These are phyloP conservation scores for Horisme vitalbata DNA, from an alignment of 2,888 invertebrate species.

Conservation along the genomic window DNA sequence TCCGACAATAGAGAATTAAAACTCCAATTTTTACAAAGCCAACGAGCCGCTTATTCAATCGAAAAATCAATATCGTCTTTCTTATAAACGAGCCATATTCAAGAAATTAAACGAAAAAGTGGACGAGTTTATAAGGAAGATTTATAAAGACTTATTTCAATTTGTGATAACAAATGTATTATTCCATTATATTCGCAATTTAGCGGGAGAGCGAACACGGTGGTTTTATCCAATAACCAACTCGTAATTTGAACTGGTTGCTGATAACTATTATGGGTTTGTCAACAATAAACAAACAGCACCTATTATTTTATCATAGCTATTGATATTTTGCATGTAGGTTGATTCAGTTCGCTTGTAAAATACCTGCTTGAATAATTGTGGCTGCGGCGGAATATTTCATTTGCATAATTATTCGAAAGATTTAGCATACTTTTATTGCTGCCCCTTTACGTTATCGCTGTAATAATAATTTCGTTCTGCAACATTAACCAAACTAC, in stretches of 20 bases:
- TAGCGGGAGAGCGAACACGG: slow-evolving; percentile 1
- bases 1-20: slow-evolving; percentile 71
- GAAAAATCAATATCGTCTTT: slow-evolving; percentile 60
- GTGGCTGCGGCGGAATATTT: slow-evolving; percentile 44
- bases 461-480: slow-evolving; percentile 39
- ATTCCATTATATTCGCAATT: not conserved
- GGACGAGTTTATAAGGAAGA: slow-evolving; percentile 15
- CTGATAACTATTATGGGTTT: not conserved
- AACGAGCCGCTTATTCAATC: slow-evolving; percentile 65
- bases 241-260: slow-evolving; percentile 1
- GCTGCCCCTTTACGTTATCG: slow-evolving; percentile 46
- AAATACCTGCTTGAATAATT: slow-evolving; percentile 44
- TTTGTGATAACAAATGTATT: not conserved
- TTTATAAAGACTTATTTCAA: too few relatives aligned
- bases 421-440: slow-evolving; percentile 57
- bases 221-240: slow-evolving; percentile 3
- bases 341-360: slow-evolving; percentile 35
- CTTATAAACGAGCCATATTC: slow-evolving; percentile 45
- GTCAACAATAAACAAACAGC: not conserved
- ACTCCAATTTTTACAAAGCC: slow-evolving; percentile 63
- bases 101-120: slow-evolving; percentile 31
- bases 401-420: slow-evolving; percentile 58
- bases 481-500: slow-evolving; percentile 36
- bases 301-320: not conserved
- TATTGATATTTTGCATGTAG: slow-evolving; percentile 22